A percentile compares a stretch with the other conserved stretches of the same genome.
These are phyloP conservation scores for Scaptomyza cyrtandrae DNA, from an alignment of 2,888 invertebrate species.

Conservation along the genomic window DNA sequence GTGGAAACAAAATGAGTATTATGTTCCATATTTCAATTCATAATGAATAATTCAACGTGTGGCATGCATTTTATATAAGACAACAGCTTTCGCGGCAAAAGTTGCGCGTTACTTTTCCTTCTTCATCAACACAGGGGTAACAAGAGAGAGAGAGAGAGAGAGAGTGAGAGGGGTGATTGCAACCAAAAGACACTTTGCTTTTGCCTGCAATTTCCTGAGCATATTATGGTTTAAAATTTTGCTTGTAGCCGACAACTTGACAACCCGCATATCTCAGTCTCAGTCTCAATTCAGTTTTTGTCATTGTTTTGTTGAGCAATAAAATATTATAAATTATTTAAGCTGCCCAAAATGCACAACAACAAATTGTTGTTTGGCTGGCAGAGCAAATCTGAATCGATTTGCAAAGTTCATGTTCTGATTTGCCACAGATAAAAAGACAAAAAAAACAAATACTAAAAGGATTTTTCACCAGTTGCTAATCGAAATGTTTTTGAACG, in stretches of 20 bases:
- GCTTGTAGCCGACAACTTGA: conserved; percentile 58
- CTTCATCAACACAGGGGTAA: neutral
- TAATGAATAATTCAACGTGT: conserved; percentile 78
- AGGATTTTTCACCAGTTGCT: neutral
- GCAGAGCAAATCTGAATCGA: neutral
- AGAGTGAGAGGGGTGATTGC: neutral
- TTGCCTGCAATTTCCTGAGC: conserved; percentile 24
- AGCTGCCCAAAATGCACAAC: conserved; percentile 64
- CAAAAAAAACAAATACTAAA: neutral
- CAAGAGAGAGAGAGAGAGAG: too few relatives aligned
- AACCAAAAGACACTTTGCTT: conserved; percentile 42
- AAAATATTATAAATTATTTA: conserved; percentile 80
- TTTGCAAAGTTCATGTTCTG: conserved; percentile 9
- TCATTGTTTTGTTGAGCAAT: conserved; percentile 57
- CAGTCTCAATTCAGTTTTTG: conserved; percentile 56
- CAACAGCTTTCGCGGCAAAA: conserved; percentile 43
- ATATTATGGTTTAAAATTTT: conserved; percentile 46
- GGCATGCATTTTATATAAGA: conserved; percentile 77
- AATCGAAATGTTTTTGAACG: neutral
- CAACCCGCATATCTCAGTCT: conserved; percentile 55
- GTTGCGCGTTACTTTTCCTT: conserved; percentile 13
- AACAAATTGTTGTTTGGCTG: neutral
- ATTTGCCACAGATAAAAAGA: neutral
- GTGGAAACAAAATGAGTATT: conserved; percentile 75
- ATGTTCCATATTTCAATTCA: conserved; percentile 75